phyloP scores from a whole-genome alignment of 2,113 vertebrate genomes.

The Scatophagus argus region DNA sequence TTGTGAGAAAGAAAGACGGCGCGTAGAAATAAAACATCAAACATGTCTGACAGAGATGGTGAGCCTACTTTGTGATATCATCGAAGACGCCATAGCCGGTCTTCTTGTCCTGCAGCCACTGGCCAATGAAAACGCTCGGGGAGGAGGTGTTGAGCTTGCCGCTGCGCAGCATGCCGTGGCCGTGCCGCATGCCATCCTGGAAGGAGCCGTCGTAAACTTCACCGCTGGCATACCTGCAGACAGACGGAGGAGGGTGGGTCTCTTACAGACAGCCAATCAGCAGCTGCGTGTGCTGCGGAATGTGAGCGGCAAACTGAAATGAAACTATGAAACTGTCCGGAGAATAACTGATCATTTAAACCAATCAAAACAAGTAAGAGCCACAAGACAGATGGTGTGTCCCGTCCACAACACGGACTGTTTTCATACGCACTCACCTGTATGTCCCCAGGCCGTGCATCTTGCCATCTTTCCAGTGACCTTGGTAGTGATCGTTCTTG shows the following conservation, averaged over 20 bases:
- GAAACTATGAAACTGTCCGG: too few species aligned
- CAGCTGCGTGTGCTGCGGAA: too few species aligned
- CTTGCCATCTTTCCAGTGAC: constrained; percentile 96
- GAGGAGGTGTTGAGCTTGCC: constrained; percentile 95
- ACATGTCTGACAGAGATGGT: not conserved
- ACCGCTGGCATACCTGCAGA: constrained; percentile 90
- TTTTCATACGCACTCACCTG: constrained; percentile 80
- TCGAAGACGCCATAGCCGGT: constrained; percentile 97
- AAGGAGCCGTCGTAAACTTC: constrained; percentile 97
- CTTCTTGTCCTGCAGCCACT: constrained; percentile 96
- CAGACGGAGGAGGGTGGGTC: not conserved
- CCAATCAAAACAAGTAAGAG: too few species aligned
- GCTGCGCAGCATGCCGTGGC: constrained; percentile 95
- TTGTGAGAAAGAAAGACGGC: too few species aligned
- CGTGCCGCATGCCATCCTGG: constrained; percentile 94
- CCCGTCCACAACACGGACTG: not conserved
- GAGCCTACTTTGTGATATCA: constrained; percentile 93
- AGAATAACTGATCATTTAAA: too few species aligned
- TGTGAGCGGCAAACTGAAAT: too few species aligned
- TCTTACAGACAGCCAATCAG: not conserved
- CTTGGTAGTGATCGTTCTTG: constrained; percentile 93
- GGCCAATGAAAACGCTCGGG: constrained; percentile 98
- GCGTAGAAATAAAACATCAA: too few species aligned
- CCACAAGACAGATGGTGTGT: too few species aligned
- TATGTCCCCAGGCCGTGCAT: constrained; percentile 95